phyloP scores from a whole-genome alignment of 2,888 invertebrate species.

The Cephus spinipes region DNA sequence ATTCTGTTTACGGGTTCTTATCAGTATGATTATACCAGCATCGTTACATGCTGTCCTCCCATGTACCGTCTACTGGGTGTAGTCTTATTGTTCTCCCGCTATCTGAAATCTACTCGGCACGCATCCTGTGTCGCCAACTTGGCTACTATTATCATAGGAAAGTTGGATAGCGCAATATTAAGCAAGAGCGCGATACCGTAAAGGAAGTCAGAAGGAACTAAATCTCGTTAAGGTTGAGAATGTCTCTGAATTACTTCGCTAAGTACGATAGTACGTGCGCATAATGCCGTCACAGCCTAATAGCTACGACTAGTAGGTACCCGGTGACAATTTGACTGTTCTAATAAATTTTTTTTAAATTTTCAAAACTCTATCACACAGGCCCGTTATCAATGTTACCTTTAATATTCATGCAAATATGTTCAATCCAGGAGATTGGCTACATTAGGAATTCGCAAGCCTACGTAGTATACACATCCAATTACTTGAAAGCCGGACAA shows the following conservation, averaged over 20 bases:
- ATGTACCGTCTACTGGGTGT: not conserved
- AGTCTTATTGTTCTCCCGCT: not conserved
- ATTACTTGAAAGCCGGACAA: not conserved
- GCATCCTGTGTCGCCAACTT: slow-evolving; percentile 1
- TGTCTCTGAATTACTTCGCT: not conserved
- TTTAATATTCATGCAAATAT: not conserved
- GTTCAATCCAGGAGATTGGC: too few species aligned
- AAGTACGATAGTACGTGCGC: not conserved
- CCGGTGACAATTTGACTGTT: not conserved
- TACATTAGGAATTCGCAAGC: not conserved
- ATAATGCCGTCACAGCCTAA: not conserved
- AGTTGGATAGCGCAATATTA: not conserved
- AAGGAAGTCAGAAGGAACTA: not conserved
- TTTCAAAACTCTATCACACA: not conserved
- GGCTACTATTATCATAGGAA: not conserved
- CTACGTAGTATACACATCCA: not conserved
- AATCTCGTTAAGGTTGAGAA: not conserved
- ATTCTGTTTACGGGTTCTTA: not conserved
- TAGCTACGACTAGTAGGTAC: not conserved
- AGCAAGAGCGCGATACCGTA: not conserved
- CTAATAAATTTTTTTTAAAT: not conserved
- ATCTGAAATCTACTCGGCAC: slow-evolving; percentile 1
- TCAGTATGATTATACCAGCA: not conserved
- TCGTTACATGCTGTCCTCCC: not conserved
- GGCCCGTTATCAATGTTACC: not conserved